phyloP scores from a whole-genome alignment of 2,797 vertebrate species.

The Acrossocheilus wenchowensis region DNA sequence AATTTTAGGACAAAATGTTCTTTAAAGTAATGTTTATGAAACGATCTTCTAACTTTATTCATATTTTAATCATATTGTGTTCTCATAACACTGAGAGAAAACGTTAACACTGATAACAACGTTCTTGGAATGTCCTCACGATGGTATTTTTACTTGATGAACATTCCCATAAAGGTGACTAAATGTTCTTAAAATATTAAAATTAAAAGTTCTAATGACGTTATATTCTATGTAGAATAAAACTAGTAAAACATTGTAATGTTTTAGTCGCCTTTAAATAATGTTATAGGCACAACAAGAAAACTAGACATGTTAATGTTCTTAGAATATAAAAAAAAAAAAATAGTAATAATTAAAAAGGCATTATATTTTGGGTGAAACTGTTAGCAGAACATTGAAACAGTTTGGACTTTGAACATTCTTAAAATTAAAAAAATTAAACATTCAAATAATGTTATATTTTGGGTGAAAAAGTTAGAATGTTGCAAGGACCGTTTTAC shows the following conservation, averaged over 20 bases:
- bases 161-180: not conserved
- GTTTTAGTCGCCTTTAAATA: not conserved
- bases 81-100: not conserved
- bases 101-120: not conserved
- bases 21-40: not conserved
- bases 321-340: not conserved
- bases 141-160: not conserved
- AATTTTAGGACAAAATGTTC: too few relatives aligned
- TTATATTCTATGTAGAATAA: not conserved
- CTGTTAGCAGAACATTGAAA: not conserved
- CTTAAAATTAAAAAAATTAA: not conserved
- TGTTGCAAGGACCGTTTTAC: not conserved
- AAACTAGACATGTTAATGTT: not conserved
- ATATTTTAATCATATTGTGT: too few relatives aligned
- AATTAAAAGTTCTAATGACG: not conserved
- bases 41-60: not conserved
- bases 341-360: too few relatives aligned
- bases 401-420: too few relatives aligned
- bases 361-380: not conserved
- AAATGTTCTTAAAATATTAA: not conserved
- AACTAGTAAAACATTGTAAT: not conserved
- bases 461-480: not conserved
- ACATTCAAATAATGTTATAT: not conserved
- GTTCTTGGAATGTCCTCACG: not conserved
- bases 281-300: not conserved